Base-by-base conservation (phyloP, 1,140 invertebrate genomes). In the Trachelipus rathkii region DNA sequence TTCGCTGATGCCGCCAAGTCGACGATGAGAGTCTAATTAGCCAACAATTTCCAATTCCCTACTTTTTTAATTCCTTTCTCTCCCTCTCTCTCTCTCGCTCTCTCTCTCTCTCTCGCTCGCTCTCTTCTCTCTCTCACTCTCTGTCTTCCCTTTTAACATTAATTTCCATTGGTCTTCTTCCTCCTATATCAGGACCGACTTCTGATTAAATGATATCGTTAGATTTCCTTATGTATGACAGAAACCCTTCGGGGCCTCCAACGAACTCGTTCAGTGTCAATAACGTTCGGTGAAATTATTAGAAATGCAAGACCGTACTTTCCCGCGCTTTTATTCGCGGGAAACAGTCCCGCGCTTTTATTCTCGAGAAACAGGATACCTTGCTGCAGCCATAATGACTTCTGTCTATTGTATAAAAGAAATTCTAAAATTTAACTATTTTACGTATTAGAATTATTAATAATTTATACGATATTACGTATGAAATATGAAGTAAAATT, bases 191-290 rank as follows among this genome's bases (percentile, higher is more conserved):
- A 60, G 11, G 11, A 19, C 50, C 50, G 50, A 60, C 50, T 60
- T 60, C 50, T 60, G 50, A 60, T 60, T 60, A 60, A 60, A 60
- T 60, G 50, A 60, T 60, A 60, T 60, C 50, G 50, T 60, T 60
- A 60, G 50, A 60, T 60, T 60, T 60, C 50, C 50, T 60, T 60
- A 60, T 60, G 50, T 60, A 60, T 60, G 19, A 60, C 50, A 19
- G 50, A 60, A 60, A 60, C 50, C 50, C 50, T 60, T 13, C 19
- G 50, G 19, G 50, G 50, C 50, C 50, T 60, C 8, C 50, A 13
- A 4, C 50, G 11, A 60, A 60, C 19, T 19, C 50, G 19, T 33
- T 33, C 11, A 60, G 50, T 60, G 50, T 60, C 50, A 60, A 60
- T 60, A 60, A 15, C 50, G 50, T 60, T 33, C 50, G 50, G 50